Evolutionary conservation across 2,113 vertebrate species (phyloP).

Genomic region (Pipra filicauda): DNA sequence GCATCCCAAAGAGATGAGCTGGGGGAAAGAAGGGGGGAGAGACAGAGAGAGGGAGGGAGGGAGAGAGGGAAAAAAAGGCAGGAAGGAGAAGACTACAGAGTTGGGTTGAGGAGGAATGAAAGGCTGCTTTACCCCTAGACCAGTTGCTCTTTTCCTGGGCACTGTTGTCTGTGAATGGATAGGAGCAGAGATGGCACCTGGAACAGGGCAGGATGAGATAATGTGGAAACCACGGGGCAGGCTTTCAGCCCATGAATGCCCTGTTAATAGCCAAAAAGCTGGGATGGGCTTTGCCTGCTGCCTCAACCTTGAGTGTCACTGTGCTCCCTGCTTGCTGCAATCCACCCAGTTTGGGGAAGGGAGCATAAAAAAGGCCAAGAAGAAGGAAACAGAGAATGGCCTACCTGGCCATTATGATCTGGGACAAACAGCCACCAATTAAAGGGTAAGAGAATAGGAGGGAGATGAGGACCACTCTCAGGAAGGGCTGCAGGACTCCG

Average conservation of each 20-base stretch:
- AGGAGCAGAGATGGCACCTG: background rate
- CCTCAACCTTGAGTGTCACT: background rate
- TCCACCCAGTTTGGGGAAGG: background rate
- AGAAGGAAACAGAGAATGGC: background rate
- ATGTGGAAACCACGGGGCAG: rapidly evolving
- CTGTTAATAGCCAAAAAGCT: background rate
- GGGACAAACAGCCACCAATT: background rate
- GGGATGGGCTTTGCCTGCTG: background rate
- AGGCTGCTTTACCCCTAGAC: background rate
- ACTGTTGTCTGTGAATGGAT: rapidly evolving
- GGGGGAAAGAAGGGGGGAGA: background rate
- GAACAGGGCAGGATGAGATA: background rate
- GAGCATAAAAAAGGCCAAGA: background rate
- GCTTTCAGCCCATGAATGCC: background rate
- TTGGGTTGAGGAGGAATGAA: background rate
- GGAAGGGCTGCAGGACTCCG: background rate
- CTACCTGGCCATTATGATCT: background rate
- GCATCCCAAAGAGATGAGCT: background rate
- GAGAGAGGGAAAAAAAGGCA: background rate
- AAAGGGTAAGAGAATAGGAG: background rate
- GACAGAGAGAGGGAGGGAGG: too few species aligned
- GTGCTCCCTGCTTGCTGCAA: background rate
- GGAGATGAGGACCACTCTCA: rapidly evolving
- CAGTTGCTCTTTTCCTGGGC: background rate
- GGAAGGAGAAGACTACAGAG: background rate